Evolutionary conservation across 92 coral and sea anemone species (phyloP), one percentile per base, ranked within the genome.

Genomic region (Porites rus): DNA sequence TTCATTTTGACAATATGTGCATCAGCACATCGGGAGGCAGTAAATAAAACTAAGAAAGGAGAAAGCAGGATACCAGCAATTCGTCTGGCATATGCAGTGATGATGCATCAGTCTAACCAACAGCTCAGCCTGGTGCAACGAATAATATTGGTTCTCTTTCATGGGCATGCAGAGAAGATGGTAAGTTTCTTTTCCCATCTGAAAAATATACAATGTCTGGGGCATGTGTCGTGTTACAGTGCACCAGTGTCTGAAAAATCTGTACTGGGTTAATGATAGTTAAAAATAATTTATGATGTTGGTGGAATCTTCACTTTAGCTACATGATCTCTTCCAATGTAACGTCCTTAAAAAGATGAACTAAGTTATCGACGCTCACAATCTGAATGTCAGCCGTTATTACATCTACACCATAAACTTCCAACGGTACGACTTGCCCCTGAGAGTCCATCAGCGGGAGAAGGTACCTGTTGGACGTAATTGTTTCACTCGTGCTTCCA

Each of bases 21-120:
- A 22, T 22, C 24, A 22, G 24, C 0, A 22, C 24, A 22, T 22
- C 24, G 24, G 24, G 24, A 22, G 24, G 24, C 24, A 22, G 24
- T 22, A 22, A 22, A 22, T 22, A 22, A 22, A 22, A 22, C 24
- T 22, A 22, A 25, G 28, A 25, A 25, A 1, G 28, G 28, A 25
- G 28, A 25, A 25, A 25, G 28, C 28, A 25, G 28, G 28, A 25
- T 82, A 18, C 86, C 86, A 24, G 59, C 78, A 22, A 82, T 72
- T 82, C 79, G 86, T 24, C 76, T 72, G 9, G 70, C 79, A 18
- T 72, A 69, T 63, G 68, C 78, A 24, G 13, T 72, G 56, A 82
- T 82, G 78, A 56, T 82, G 86, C 86, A 82, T 17, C 67, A 80
- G 63, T 20, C 75, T 51, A 68, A 80, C 54, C 85, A 80, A 66